Conservation (phyloP, 2,888 invertebrate species). For the Polia nebulosa region DNA sequence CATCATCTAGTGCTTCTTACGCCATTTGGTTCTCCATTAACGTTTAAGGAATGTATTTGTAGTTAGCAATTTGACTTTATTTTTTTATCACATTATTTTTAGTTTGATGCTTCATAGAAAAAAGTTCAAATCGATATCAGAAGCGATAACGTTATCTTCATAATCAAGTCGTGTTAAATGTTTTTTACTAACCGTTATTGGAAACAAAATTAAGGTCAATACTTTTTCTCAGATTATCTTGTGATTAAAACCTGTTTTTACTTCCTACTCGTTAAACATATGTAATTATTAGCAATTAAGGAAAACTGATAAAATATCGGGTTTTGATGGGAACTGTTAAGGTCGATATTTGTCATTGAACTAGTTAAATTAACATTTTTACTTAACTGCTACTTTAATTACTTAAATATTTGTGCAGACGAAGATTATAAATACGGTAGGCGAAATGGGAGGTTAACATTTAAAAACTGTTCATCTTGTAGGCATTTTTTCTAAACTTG, state of each 20-base stretch:
- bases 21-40: background rate
- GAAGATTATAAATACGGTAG: constrained; percentile 8
- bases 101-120: background rate
- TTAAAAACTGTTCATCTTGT: background rate
- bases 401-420: constrained; percentile 8
- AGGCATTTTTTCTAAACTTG: too few species aligned
- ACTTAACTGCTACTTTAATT: constrained; percentile 52
- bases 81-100: background rate
- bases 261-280: constrained; percentile 39
- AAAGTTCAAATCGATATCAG: background rate
- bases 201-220: constrained; percentile 23
- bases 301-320: constrained; percentile 36
- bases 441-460: background rate
- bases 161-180: background rate
- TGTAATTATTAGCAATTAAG: constrained; percentile 29
- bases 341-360: constrained; percentile 27
- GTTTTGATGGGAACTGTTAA: constrained; percentile 28
- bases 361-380: constrained; percentile 18
- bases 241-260: constrained; percentile 36
- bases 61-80: background rate
- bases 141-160: background rate
- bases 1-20: background rate
- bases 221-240: constrained; percentile 37
- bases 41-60: background rate
- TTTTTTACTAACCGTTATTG: background rate